These are phyloP conservation scores for Pedicia rivosa DNA, from an alignment of 2,888 invertebrate genomes.

Conservation along the genomic window DNA sequence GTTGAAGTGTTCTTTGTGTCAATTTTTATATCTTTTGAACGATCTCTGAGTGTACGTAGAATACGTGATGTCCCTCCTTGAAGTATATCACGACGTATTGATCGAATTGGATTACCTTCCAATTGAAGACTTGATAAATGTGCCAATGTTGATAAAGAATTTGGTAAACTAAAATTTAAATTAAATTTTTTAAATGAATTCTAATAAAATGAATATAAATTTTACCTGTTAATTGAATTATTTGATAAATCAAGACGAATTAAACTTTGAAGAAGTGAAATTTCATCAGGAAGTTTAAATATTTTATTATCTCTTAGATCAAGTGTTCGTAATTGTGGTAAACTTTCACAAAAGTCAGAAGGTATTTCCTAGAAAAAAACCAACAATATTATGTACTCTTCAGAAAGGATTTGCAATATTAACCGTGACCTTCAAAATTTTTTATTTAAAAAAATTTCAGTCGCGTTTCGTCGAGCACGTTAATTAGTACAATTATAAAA, in stretches of 20 bases:
- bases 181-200: not conserved
- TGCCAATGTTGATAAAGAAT: constrained; percentile 47
- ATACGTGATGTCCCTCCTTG: constrained; percentile 70
- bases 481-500: too few species aligned
- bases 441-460: too few species aligned
- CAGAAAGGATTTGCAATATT: too few species aligned
- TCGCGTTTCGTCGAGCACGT: too few species aligned
- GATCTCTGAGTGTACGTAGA: constrained; percentile 58
- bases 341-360: constrained; percentile 50
- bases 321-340: constrained; percentile 55
- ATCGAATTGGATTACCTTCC: constrained; percentile 73
- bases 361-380: constrained; percentile 51
- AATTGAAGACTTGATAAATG: constrained; percentile 68
- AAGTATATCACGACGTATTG: constrained; percentile 67
- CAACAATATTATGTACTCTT: too few species aligned
- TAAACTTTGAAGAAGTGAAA: constrained; percentile 54
- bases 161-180: constrained; percentile 40
- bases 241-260: constrained; percentile 74
- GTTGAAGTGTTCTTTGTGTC: not conserved
- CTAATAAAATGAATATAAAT: constrained; percentile 7
- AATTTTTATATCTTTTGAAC: constrained; percentile 16
- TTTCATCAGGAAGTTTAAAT: constrained; percentile 57
- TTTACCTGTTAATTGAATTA: constrained; percentile 43
- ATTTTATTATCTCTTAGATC: constrained; percentile 74
- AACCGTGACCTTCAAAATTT: too few species aligned